Percentiles rank a stretch among this genome's conserved stretches.
Conservation (phyloP, 64 coral and sea anemone genomes). For the Montipora efflorescens region DNA sequence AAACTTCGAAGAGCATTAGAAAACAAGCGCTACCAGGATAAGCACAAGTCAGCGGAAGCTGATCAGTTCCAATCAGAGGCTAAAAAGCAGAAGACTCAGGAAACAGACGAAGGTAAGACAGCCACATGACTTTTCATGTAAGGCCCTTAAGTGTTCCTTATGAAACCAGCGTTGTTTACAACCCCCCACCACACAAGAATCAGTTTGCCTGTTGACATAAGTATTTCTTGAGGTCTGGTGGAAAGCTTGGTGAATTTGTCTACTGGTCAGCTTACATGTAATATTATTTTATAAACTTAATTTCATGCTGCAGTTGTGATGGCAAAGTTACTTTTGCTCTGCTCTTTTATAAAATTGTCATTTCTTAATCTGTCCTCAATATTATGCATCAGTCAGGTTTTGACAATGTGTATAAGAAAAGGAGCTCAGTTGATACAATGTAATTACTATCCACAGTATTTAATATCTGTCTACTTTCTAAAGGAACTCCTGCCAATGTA, state of each 20-base stretch:
- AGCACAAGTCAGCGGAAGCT: neutral
- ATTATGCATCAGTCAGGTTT: neutral
- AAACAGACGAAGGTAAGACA: neutral
- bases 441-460: neutral
- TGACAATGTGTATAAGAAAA: neutral
- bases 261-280: neutral
- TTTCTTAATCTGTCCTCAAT: neutral
- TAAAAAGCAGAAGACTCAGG: neutral
- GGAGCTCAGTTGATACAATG: neutral
- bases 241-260: neutral
- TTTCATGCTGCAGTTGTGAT: neutral
- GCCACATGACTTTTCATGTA: too few relatives aligned
- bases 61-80: neutral
- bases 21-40: neutral
- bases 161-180: too few relatives aligned
- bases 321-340: conserved; percentile 4
- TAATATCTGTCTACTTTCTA: neutral
- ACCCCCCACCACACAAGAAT: too few relatives aligned
- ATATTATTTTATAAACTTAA: neutral
- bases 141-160: too few relatives aligned
- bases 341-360: neutral
- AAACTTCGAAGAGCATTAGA: conserved; percentile 18
- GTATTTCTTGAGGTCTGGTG: neutral
- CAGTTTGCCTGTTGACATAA: neutral
- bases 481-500: neutral